A percentile compares a stretch with the other conserved stretches of the same genome.
phyloP scores from a whole-genome alignment of 2,888 invertebrate genomes.

The Trichogramma evanescens region DNA sequence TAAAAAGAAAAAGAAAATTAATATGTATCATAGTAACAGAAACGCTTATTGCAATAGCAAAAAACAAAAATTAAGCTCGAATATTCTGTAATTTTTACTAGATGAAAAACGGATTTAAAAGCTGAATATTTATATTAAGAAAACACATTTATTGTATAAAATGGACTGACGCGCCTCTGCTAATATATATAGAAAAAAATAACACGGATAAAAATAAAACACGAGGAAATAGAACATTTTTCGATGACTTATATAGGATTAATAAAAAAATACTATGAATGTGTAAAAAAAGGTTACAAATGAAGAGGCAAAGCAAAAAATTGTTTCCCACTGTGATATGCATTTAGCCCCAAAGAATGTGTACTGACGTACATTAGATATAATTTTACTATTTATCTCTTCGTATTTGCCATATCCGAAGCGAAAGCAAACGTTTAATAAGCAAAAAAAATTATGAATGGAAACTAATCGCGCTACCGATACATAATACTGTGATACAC shows the following conservation, averaged over 20 bases:
- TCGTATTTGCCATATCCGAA: constrained; percentile 46
- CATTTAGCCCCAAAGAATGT: constrained; percentile 45
- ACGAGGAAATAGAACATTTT: constrained; percentile 15
- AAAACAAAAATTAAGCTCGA: constrained; percentile 1
- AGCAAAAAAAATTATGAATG: neutral
- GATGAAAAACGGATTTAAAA: constrained; percentile 8
- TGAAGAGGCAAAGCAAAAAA: constrained; percentile 21
- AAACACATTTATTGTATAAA: constrained; percentile 9
- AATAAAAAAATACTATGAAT: constrained; percentile 23
- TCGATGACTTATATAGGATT: constrained; percentile 19
- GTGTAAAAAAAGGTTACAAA: constrained; percentile 28
- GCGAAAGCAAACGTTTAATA: constrained; percentile 32
- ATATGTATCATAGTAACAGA: constrained; percentile 13
- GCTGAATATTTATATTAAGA: constrained; percentile 14
- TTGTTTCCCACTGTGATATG: constrained; percentile 43
- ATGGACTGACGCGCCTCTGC: constrained; percentile 36
- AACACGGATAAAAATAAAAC: constrained; percentile 13
- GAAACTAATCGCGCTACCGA: constrained; percentile 38
- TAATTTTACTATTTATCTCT: constrained; percentile 41
- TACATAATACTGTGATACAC: constrained; percentile 43
- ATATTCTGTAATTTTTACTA: neutral
- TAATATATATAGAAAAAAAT: constrained; percentile 26
- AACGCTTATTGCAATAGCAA: constrained; percentile 27
- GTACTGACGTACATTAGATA: constrained; percentile 44
- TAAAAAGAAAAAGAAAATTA: neutral